phyloP scores from a whole-genome alignment of 1,140 invertebrate genomes.

The Listronotus oregonensis region DNA sequence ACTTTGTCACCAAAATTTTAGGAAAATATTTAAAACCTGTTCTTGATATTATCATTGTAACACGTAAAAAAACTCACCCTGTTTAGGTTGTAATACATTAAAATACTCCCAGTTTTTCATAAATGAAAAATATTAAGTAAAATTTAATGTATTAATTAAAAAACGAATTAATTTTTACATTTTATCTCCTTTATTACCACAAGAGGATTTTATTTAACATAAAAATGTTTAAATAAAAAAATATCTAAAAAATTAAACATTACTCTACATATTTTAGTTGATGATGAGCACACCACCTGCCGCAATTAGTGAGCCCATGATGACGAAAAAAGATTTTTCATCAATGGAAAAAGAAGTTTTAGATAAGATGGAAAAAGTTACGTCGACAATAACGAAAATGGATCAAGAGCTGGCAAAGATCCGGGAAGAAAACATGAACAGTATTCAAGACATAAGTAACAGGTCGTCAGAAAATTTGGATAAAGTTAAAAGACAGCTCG shows the following conservation, averaged over 20 bases:
- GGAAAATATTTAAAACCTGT: too few relatives aligned
- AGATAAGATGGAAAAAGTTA: constrained; percentile 61
- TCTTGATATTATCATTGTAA: too few relatives aligned
- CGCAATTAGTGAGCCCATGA: constrained; percentile 43
- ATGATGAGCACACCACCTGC: constrained; percentile 30
- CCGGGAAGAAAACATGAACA: constrained; percentile 50
- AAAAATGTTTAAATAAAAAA: too few relatives aligned
- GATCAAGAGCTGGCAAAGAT: constrained; percentile 58
- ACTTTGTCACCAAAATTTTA: too few relatives aligned
- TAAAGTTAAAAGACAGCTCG: constrained; percentile 50
- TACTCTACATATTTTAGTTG: constrained; percentile 17
- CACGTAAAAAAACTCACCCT: too few relatives aligned
- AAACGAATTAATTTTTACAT: too few relatives aligned
- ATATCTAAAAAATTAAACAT: neutral
- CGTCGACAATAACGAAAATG: constrained; percentile 61
- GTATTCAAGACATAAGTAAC: constrained; percentile 46
- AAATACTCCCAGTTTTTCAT: too few relatives aligned
- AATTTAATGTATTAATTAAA: too few relatives aligned
- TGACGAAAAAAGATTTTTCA: constrained; percentile 52
- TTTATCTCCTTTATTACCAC: too few relatives aligned
- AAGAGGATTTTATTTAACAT: too few relatives aligned
- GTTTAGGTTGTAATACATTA: too few relatives aligned
- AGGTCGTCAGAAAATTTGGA: constrained; percentile 49
- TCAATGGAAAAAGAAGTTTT: constrained; percentile 62
- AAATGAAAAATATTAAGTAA: too few relatives aligned